Evolutionary conservation across 2,113 vertebrate species (phyloP).

Genomic region (Mesembrinibis cayennensis): DNA sequence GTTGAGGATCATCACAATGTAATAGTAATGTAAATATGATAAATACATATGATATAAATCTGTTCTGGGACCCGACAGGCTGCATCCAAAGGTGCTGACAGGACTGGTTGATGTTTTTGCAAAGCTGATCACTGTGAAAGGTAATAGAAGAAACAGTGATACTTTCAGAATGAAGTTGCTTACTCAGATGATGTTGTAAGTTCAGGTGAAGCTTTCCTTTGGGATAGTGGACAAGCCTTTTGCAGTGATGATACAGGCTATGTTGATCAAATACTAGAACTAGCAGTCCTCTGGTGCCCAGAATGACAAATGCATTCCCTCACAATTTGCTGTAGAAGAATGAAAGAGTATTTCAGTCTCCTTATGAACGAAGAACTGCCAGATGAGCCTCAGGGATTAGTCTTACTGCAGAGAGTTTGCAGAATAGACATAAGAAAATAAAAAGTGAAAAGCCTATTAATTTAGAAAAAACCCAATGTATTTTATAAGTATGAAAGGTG

Average conservation of each 20-base stretch:
- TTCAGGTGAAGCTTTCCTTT: not conserved
- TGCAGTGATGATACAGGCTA: not conserved
- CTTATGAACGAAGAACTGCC: not conserved
- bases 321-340: not conserved
- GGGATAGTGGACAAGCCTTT: not conserved
- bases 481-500: not conserved
- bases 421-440: not conserved
- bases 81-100: not conserved
- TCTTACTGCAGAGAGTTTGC: not conserved
- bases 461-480: not conserved
- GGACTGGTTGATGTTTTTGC: accelerated
- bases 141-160: not conserved
- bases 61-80: not conserved
- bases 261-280: not conserved
- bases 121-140: not conserved
- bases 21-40: not conserved
- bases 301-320: not conserved
- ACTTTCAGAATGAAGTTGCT: not conserved
- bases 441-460: not conserved
- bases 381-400: not conserved
- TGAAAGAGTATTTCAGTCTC: not conserved
- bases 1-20: not conserved
- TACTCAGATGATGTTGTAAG: not conserved
- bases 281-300: not conserved
- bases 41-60: not conserved